A percentile compares a stretch with the other conserved stretches of the same genome.
Conservation (phyloP, 2,113 vertebrate species). For the Plectropomus leopardus region DNA sequence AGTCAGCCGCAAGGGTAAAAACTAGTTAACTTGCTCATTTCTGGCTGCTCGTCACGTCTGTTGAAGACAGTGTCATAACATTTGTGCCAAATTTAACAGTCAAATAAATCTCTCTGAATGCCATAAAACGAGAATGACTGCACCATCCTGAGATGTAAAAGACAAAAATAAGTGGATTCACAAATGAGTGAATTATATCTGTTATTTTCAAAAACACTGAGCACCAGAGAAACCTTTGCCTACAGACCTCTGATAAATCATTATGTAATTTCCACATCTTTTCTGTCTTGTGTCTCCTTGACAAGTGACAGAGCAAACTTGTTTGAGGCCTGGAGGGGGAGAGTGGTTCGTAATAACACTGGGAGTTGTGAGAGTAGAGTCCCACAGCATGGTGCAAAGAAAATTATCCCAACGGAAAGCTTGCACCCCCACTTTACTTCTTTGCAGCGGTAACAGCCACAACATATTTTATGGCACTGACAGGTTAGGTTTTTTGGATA, state of each 20-base stretch:
- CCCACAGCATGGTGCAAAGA: slow-evolving; percentile 31
- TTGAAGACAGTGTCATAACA: slow-evolving; percentile 43
- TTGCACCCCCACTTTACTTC: slow-evolving; percentile 41
- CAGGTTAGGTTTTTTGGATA: slow-evolving; percentile 62
- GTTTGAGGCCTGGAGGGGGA: slow-evolving; percentile 44
- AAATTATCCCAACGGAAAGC: slow-evolving; percentile 53
- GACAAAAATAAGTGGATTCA: slow-evolving; percentile 21
- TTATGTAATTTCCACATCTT: slow-evolving; percentile 52
- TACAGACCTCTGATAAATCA: slow-evolving; percentile 20
- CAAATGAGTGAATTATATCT: slow-evolving; percentile 6
- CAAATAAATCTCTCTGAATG: slow-evolving; percentile 39
- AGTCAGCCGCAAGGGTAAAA: slow-evolving; percentile 68
- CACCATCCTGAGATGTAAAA: slow-evolving; percentile 10
- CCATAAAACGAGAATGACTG: slow-evolving; percentile 27
- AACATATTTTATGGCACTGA: slow-evolving; percentile 57
- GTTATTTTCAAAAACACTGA: slow-evolving; percentile 24
- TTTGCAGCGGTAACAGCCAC: slow-evolving; percentile 43
- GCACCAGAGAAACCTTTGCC: background rate
- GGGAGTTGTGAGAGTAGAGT: slow-evolving; percentile 52
- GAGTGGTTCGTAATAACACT: slow-evolving; percentile 66
- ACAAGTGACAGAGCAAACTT: slow-evolving; percentile 55
- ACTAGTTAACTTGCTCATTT: slow-evolving; percentile 61
- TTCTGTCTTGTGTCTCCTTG: slow-evolving; percentile 61
- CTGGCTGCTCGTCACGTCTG: slow-evolving; percentile 44
- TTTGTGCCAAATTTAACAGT: slow-evolving; percentile 49